phyloP scores from a whole-genome alignment of 1,140 invertebrate species.

The Ostrea edulis region DNA sequence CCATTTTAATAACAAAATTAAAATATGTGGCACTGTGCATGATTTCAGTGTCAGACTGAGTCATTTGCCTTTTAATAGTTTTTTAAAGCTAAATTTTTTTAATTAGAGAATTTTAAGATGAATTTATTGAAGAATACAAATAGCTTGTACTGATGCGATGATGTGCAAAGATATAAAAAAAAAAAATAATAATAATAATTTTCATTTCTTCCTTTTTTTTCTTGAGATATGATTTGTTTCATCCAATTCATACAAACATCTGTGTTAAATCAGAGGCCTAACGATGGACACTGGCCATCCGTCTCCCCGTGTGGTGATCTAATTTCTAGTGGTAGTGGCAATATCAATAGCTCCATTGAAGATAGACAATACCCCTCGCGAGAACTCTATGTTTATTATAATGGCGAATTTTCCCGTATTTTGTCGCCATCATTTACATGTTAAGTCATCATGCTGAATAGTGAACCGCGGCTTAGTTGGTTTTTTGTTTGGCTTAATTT shows the following conservation, averaged over 20 bases:
- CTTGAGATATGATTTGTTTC: background rate
- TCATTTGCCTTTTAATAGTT: too few relatives aligned
- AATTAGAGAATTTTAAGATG: too few relatives aligned
- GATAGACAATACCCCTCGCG: conserved; percentile 29
- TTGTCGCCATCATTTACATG: conserved; percentile 5
- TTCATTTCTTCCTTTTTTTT: background rate
- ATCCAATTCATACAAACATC: background rate
- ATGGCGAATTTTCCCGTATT: background rate
- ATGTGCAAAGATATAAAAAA: too few relatives aligned
- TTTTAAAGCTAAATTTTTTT: too few relatives aligned
- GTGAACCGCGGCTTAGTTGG: background rate
- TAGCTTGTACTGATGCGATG: too few relatives aligned
- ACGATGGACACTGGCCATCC: conserved; percentile 11
- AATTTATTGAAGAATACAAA: too few relatives aligned
- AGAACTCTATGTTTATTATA: background rate
- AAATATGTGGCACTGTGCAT: too few relatives aligned
- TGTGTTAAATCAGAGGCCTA: background rate
- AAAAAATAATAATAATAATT: background rate
- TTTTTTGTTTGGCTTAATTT: conserved; percentile 4
- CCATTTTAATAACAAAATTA: too few relatives aligned
- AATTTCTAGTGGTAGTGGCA: background rate
- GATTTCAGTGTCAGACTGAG: too few relatives aligned
- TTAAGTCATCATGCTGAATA: background rate
- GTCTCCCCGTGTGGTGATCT: background rate
- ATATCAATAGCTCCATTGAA: background rate